A percentile compares a stretch with the other conserved stretches of the same genome.
phyloP scores from a whole-genome alignment of 1,140 invertebrate species.

The Hyposmocoma kahamanoa region DNA sequence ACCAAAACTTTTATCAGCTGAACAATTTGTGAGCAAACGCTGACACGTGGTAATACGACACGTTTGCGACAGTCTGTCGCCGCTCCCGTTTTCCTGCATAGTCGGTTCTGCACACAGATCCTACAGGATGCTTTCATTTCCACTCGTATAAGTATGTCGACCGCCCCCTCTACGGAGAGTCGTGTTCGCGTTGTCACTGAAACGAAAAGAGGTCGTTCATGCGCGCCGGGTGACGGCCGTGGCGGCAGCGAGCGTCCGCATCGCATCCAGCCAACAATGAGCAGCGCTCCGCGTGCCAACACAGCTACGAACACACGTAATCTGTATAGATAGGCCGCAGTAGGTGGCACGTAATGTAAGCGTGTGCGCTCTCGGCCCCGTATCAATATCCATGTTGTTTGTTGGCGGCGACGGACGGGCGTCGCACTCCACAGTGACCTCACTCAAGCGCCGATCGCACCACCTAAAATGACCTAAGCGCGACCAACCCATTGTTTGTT shows the following conservation, averaged over 20 bases:
- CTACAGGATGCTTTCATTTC: slow-evolving; percentile 26
- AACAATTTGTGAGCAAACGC: too few relatives aligned
- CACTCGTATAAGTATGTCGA: slow-evolving; percentile 16
- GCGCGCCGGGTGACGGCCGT: slow-evolving; percentile 35
- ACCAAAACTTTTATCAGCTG: too few relatives aligned
- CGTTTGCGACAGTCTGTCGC: too few relatives aligned
- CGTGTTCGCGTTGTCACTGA: slow-evolving; percentile 41
- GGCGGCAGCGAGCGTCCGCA: slow-evolving; percentile 6
- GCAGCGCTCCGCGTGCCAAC: slow-evolving; percentile 24
- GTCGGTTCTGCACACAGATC: too few relatives aligned
- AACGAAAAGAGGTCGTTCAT: slow-evolving; percentile 63
- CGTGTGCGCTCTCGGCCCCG: slow-evolving; percentile 43
- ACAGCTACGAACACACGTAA: slow-evolving; percentile 26
- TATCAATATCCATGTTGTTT: slow-evolving; percentile 37
- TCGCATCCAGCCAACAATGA: slow-evolving; percentile 41
- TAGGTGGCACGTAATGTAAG: slow-evolving; percentile 54
- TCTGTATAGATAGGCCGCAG: slow-evolving; percentile 36
- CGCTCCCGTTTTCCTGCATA: too few relatives aligned
- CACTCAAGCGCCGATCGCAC: slow-evolving; percentile 42
- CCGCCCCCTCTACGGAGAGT: slow-evolving; percentile 28
- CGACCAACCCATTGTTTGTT: slow-evolving; percentile 26
- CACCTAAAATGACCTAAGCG: slow-evolving; percentile 54
- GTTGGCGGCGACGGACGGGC: slow-evolving; percentile 25
- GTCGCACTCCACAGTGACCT: slow-evolving; percentile 45
- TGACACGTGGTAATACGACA: too few relatives aligned